These are phyloP conservation scores for Cynoglossus semilaevis DNA, from an alignment of 2,113 vertebrate species.

Conservation along the genomic window DNA sequence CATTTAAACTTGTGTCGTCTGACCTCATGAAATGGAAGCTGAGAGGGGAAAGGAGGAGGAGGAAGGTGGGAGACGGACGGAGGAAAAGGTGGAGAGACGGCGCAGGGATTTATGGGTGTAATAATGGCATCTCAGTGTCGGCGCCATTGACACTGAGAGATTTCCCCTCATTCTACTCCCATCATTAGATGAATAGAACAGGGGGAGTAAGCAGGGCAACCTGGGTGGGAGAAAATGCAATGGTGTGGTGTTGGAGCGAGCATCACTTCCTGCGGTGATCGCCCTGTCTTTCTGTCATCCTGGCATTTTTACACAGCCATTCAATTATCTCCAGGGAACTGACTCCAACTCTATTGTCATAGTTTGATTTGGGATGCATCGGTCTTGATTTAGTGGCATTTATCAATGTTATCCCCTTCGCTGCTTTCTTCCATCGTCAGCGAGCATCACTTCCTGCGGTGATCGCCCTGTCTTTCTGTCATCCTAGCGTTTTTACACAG, in stretches of 20 bases:
- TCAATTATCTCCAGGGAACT: constrained; percentile 14
- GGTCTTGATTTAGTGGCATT: not conserved
- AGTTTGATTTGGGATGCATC: constrained; percentile 1
- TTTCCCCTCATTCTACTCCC: constrained; percentile 62
- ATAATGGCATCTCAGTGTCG: constrained; percentile 67
- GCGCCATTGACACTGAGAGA: constrained; percentile 62
- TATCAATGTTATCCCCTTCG: constrained; percentile 4
- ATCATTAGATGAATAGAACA: constrained; percentile 65
- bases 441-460: constrained; percentile 17
- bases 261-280: constrained; percentile 21
- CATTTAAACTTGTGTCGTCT: constrained; percentile 25
- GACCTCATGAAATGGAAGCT: constrained; percentile 6
- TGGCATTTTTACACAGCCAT: constrained; percentile 13
- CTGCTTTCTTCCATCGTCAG: constrained; percentile 1
- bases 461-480: constrained; percentile 24
- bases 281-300: constrained; percentile 23
- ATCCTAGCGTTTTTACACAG: constrained; percentile 18
- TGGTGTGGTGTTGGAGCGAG: constrained; percentile 21
- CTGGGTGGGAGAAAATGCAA: constrained; percentile 39
- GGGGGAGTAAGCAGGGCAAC: constrained; percentile 45
- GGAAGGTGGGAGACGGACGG: not conserved
- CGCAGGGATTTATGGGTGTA: constrained; percentile 68
- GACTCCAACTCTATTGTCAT: not conserved
- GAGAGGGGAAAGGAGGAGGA: not conserved
- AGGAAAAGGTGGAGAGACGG: constrained; percentile 1